Conservation (phyloP, 2,888 invertebrate species). For the Erebia ligea region DNA sequence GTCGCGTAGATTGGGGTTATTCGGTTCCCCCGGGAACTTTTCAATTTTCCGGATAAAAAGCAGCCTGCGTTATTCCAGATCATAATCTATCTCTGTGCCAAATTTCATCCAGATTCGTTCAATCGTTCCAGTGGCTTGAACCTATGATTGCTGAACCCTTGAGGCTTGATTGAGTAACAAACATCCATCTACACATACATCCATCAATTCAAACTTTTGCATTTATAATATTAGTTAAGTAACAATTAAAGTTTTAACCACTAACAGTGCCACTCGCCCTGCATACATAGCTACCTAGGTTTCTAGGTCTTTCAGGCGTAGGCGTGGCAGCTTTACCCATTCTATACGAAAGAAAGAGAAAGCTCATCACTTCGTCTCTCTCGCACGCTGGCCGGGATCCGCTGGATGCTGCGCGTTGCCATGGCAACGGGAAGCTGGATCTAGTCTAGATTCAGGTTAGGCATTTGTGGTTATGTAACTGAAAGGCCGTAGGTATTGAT, state of each 20-base stretch:
- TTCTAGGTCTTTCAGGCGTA: constrained; percentile 35
- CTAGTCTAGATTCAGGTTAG: constrained; percentile 21
- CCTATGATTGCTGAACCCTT: too few relatives aligned
- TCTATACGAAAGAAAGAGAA: constrained; percentile 29
- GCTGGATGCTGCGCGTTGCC: constrained; percentile 46
- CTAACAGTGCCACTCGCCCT: constrained; percentile 18
- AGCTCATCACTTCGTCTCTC: constrained; percentile 13
- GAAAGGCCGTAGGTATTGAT: constrained; percentile 26
- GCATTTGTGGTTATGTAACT: constrained; percentile 13
- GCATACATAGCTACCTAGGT: constrained; percentile 13
- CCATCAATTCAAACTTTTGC: too few relatives aligned
- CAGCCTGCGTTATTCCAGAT: too few relatives aligned
- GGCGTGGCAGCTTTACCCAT: constrained; percentile 36
- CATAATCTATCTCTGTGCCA: too few relatives aligned
- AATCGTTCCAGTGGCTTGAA: too few relatives aligned
- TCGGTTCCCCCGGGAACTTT: too few relatives aligned
- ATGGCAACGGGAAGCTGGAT: constrained; percentile 48
- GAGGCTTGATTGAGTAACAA: too few relatives aligned
- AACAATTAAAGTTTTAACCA: constrained; percentile 16
- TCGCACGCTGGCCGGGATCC: constrained; percentile 32
- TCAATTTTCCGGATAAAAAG: too few relatives aligned
- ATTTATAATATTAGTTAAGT: not conserved
- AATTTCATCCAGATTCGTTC: too few relatives aligned
- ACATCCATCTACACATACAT: too few relatives aligned
- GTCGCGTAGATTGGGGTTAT: too few relatives aligned